A percentile compares a stretch with the other conserved stretches of the same genome.
Conservation (phyloP, 2,888 invertebrate genomes). For the Eremobia ochroleuca region DNA sequence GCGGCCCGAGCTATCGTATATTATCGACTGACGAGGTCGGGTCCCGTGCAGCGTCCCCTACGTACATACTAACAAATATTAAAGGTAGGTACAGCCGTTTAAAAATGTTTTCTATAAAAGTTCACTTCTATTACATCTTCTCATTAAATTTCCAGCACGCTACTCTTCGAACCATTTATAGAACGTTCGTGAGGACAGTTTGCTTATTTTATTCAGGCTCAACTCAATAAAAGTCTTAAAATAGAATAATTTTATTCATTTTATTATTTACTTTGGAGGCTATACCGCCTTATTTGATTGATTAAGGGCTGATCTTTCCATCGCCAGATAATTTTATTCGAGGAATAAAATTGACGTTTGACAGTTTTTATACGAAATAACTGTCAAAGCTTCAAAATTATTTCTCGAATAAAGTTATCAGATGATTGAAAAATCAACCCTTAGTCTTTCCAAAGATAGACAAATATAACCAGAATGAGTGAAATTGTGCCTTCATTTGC, state of each 20-base stretch:
- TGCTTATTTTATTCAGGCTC: slow-evolving; percentile 33
- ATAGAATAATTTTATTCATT: slow-evolving; percentile 35
- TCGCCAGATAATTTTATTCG: too few relatives aligned
- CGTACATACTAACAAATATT: too few relatives aligned
- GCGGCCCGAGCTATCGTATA: too few relatives aligned
- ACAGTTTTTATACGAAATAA: too few relatives aligned
- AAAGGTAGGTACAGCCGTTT: neutral
- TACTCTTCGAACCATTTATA: slow-evolving; percentile 7
- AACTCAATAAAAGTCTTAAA: slow-evolving; percentile 6
- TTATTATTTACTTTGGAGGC: slow-evolving; percentile 5
- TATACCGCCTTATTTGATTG: slow-evolving; percentile 10
- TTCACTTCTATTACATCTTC: slow-evolving; percentile 19
- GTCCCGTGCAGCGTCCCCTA: too few relatives aligned
- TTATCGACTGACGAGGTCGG: too few relatives aligned
- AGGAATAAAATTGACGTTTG: too few relatives aligned
- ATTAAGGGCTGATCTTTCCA: too few relatives aligned
- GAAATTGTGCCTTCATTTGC: neutral
- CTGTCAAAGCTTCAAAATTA: too few relatives aligned
- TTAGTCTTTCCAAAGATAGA: slow-evolving; percentile 9
- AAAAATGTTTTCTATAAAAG: neutral
- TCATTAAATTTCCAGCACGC: slow-evolving; percentile 16
- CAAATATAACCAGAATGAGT: neutral
- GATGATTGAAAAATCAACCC: too few relatives aligned
- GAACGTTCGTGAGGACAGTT: slow-evolving; percentile 25
- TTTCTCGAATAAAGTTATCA: too few relatives aligned